Evolutionary conservation across 64 coral and sea anemone species (phyloP).

Genomic region (Stylophora pistillata): DNA sequence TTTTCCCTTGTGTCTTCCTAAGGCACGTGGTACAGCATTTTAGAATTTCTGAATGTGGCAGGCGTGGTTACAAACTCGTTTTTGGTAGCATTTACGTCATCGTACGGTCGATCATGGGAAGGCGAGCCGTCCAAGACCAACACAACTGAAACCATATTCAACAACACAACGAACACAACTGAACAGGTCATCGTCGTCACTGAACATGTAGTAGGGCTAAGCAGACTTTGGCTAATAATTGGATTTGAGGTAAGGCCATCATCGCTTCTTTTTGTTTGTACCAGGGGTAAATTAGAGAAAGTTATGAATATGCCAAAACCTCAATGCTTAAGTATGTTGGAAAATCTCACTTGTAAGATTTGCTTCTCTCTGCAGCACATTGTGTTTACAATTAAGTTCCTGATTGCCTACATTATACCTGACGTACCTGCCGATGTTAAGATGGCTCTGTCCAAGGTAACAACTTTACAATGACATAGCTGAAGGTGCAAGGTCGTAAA

Average conservation of each 20-base stretch:
- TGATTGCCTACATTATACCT: conserved; percentile 91
- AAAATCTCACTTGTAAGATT: not conserved
- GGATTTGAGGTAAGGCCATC: conserved; percentile 77
- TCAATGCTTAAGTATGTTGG: not conserved
- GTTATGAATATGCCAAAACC: not conserved
- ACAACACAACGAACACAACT: conserved; percentile 67
- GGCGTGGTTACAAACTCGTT: conserved; percentile 96
- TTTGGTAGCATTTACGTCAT: conserved; percentile 92
- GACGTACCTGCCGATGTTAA: conserved; percentile 82
- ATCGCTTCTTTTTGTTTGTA: not conserved
- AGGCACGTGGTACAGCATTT: conserved; percentile 97
- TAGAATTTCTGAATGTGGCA: conserved; percentile 91
- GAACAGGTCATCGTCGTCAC: conserved; percentile 48
- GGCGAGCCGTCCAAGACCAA: conserved; percentile 52
- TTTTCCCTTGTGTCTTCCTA: not conserved
- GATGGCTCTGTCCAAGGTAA: conserved; percentile 85
- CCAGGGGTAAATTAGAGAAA: too few relatives aligned
- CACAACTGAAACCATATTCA: conserved; percentile 35
- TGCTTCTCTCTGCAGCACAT: conserved; percentile 73
- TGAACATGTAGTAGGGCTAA: conserved; percentile 38
- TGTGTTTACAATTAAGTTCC: conserved; percentile 90
- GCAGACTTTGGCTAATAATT: conserved; percentile 87
- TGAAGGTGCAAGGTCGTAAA: not conserved
- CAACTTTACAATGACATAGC: too few relatives aligned
- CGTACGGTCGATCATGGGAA: conserved; percentile 90